Conservation (phyloP, 2,888 invertebrate genomes). For the Acanthosoma haemorrhoidale region DNA sequence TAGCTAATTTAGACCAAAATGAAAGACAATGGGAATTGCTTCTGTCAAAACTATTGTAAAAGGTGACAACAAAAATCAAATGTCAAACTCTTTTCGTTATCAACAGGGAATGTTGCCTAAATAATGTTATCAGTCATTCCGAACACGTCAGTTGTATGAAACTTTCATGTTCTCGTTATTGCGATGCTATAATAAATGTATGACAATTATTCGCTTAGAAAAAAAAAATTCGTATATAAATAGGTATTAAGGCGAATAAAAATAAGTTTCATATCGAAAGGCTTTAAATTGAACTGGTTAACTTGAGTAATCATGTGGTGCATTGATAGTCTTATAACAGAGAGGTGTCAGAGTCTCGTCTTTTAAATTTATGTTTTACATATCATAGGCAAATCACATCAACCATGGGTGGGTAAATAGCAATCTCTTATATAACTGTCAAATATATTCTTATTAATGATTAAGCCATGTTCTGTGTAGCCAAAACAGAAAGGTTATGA, state of each 20-base stretch:
- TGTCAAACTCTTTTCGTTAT: neutral
- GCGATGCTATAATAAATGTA: too few relatives aligned
- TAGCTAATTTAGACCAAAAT: too few relatives aligned
- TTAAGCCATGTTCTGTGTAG: neutral
- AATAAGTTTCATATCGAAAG: too few relatives aligned
- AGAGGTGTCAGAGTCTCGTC: neutral
- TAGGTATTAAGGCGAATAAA: too few relatives aligned
- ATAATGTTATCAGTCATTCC: neutral
- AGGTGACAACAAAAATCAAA: too few relatives aligned
- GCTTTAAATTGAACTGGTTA: neutral
- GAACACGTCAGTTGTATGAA: neutral
- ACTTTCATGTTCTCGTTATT: too few relatives aligned
- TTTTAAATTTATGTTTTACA: slow-evolving; percentile 20
- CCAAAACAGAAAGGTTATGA: neutral
- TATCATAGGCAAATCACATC: neutral
- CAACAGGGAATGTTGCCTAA: neutral
- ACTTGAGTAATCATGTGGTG: slow-evolving; percentile 23
- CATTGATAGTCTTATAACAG: slow-evolving; percentile 3
- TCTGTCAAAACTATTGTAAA: too few relatives aligned
- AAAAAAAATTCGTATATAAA: too few relatives aligned
- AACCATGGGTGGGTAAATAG: neutral
- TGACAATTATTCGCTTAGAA: too few relatives aligned
- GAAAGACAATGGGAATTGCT: too few relatives aligned
- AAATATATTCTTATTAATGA: neutral
- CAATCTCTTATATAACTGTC: neutral